These are phyloP conservation scores for Garra rufa DNA, from an alignment of 2,113 vertebrate species.

Conservation along the genomic window DNA sequence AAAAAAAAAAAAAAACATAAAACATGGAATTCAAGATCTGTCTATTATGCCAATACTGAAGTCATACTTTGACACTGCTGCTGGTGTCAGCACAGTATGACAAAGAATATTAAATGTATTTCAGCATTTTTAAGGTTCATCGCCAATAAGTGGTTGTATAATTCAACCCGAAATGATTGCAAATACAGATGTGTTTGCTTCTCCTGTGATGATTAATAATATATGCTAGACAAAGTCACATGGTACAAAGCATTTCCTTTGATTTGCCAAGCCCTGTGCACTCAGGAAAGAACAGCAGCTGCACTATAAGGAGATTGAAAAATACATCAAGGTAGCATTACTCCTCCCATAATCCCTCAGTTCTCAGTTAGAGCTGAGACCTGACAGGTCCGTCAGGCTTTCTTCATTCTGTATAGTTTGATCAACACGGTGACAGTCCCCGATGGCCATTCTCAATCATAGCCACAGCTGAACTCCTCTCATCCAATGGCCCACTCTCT, in stretches of 20 bases:
- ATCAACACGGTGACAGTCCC: constrained; percentile 45
- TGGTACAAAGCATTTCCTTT: constrained; percentile 34
- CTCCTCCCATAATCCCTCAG: constrained; percentile 36
- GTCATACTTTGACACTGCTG: not conserved
- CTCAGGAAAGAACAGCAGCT: constrained; percentile 11
- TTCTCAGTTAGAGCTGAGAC: constrained; percentile 19
- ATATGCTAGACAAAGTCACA: not conserved
- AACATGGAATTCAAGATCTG: too few species aligned
- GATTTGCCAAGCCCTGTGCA: not conserved
- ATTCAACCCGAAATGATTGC: not conserved
- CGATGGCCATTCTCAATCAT: constrained; percentile 46
- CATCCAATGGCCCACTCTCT: not conserved
- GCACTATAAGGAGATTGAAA: constrained; percentile 40
- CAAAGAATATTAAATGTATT: not conserved
- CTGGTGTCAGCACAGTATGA: not conserved
- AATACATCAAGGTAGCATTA: constrained; percentile 48
- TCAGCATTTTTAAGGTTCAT: not conserved
- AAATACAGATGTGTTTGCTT: not conserved
- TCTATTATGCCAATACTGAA: too few species aligned
- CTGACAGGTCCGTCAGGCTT: constrained; percentile 20
- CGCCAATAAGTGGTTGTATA: not conserved
- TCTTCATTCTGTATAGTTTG: constrained; percentile 35
- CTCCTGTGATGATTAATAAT: constrained; percentile 1
- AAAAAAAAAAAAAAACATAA: too few species aligned
- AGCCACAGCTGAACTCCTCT: not conserved